phyloP scores from a whole-genome alignment of 1,140 invertebrate genomes.

The Aphidius ervi region DNA sequence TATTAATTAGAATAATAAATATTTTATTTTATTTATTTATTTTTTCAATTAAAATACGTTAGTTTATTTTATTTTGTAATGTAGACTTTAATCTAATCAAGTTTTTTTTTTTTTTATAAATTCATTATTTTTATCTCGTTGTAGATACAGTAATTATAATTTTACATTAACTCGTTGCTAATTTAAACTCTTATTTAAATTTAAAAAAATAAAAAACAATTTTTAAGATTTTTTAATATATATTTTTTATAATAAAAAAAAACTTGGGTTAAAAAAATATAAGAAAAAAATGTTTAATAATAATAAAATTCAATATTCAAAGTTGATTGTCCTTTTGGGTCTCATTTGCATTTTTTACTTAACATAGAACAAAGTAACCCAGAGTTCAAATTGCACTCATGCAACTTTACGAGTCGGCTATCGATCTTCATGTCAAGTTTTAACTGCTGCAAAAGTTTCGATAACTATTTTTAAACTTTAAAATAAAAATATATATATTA shows the following conservation, averaged over 20 bases:
- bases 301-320: background rate
- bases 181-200: too few species aligned
- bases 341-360: slow-evolving; percentile 3
- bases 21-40: too few species aligned
- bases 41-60: background rate
- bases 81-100: too few species aligned
- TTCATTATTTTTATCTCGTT: too few species aligned
- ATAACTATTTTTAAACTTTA: slow-evolving; percentile 19
- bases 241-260: too few species aligned
- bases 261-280: background rate
- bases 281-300: background rate
- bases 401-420: slow-evolving; percentile 22
- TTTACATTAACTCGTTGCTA: too few species aligned
- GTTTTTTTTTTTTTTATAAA: too few species aligned
- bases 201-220: too few species aligned
- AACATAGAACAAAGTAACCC: slow-evolving; percentile 1
- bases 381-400: slow-evolving; percentile 17
- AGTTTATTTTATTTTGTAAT: background rate
- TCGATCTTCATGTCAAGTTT: slow-evolving; percentile 16
- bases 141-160: too few species aligned
- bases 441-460: slow-evolving; percentile 10
- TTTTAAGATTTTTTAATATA: too few species aligned
- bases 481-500: slow-evolving; percentile 2
- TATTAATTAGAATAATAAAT: too few species aligned
- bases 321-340: slow-evolving; percentile 6